Evolutionary conservation across 2,888 invertebrate genomes (phyloP).

Genomic region (Polymixis lichenea): DNA sequence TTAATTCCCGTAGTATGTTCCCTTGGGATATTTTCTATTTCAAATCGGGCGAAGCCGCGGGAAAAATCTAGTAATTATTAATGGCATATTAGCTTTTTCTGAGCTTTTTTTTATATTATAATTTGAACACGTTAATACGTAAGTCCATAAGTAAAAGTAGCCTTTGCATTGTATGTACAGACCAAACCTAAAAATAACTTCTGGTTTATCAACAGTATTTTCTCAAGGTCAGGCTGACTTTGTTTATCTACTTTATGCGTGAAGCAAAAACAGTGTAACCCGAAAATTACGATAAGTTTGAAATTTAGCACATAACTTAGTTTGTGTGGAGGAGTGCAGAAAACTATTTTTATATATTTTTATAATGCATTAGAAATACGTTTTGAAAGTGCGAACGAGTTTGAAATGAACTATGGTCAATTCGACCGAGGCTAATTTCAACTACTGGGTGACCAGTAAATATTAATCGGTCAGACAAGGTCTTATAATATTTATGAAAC

Average conservation of each 20-base stretch:
- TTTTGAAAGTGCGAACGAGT: no score
- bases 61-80: not conserved
- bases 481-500: not conserved
- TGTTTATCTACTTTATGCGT: not conserved
- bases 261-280: no score
- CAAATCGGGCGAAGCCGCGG: not conserved
- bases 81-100: not conserved
- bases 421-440: no score
- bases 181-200: not conserved
- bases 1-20: not conserved
- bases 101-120: not conserved
- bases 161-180: not conserved
- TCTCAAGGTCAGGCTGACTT: slow-evolving; percentile 13
- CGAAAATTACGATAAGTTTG: no score
- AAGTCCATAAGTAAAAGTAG: not conserved
- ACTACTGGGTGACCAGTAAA: not conserved
- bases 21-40: not conserved
- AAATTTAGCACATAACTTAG: no score
- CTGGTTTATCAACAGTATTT: not conserved
- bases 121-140: not conserved
- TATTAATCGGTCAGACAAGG: slow-evolving; percentile 14
- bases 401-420: no score
- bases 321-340: no score
- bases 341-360: no score
- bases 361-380: no score